Evolutionary conservation across 37 sponge, comb jelly and placozoan species (phyloP).

Genomic region (Dysidea cf. avara): DNA sequence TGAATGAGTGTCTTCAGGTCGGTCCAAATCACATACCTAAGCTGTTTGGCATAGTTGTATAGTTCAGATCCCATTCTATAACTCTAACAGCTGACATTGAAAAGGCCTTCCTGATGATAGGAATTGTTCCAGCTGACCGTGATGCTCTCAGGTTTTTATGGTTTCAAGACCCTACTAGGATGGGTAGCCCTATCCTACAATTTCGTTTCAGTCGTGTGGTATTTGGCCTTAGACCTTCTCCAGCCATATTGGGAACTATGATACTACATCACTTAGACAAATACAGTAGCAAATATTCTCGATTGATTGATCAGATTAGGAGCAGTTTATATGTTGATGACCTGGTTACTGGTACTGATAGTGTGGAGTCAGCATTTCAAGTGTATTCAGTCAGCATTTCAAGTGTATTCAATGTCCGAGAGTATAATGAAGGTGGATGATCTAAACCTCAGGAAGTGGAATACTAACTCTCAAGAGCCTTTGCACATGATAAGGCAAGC

Average conservation of each 20-base stretch:
- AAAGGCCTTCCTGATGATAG: slow-evolving; percentile 52
- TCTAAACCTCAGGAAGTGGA: slow-evolving; percentile 8
- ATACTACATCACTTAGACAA: too few relatives aligned
- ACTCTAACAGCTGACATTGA: slow-evolving; percentile 42
- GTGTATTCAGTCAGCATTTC: slow-evolving; percentile 2
- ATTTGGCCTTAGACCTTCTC: too few relatives aligned
- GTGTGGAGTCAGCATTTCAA: too few relatives aligned
- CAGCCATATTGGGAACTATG: too few relatives aligned
- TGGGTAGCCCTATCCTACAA: too few relatives aligned
- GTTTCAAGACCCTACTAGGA: too few relatives aligned
- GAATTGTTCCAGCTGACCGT: too few relatives aligned
- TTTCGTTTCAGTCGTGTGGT: too few relatives aligned
- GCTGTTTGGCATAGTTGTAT: slow-evolving; percentile 28
- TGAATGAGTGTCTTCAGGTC: slow-evolving; percentile 20
- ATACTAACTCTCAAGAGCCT: not conserved
- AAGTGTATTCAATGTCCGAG: slow-evolving; percentile 8
- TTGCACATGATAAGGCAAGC: slow-evolving; percentile 5
- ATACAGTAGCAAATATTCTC: not conserved
- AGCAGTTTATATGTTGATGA: slow-evolving; percentile 17
- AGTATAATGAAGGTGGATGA: not conserved
- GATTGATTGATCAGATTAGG: not conserved
- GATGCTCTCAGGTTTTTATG: too few relatives aligned
- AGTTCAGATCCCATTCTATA: slow-evolving; percentile 12
- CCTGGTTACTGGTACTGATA: slow-evolving; percentile 9
- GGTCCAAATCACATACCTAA: slow-evolving; percentile 34